phyloP scores from a whole-genome alignment of 1,140 invertebrate genomes.

The Drosophila bipectinata region DNA sequence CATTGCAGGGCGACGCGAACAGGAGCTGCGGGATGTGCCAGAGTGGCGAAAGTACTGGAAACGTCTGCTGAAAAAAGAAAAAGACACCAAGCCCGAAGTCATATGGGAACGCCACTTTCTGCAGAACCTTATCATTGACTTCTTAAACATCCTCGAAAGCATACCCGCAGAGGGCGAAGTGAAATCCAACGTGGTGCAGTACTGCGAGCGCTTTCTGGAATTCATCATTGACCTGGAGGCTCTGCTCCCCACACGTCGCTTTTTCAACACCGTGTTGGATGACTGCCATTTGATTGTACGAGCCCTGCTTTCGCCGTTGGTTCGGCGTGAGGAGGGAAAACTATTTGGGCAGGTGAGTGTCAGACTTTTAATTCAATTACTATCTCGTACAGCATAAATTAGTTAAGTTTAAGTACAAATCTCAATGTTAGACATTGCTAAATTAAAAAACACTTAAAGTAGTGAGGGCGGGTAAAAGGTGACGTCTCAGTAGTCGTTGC shows the following conservation, averaged over 20 bases:
- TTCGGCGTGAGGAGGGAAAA: conserved; percentile 92
- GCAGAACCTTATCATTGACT: conserved; percentile 94
- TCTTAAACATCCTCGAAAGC: conserved; percentile 92
- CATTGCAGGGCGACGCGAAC: conserved; percentile 88
- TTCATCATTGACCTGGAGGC: conserved; percentile 98
- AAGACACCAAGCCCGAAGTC: conserved; percentile 88
- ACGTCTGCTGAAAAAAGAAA: conserved; percentile 90
- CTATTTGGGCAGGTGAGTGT: conserved; percentile 94
- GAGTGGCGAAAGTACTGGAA: conserved; percentile 98
- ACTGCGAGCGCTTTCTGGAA: conserved; percentile 98
- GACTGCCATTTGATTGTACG: conserved; percentile 97
- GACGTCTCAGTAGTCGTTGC: conserved; percentile 86
- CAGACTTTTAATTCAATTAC: conserved; percentile 66
- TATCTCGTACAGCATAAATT: conserved; percentile 56
- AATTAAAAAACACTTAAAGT: conserved; percentile 71
- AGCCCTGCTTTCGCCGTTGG: conserved; percentile 92
- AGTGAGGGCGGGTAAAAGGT: conserved; percentile 21
- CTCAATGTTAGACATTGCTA: conserved; percentile 77
- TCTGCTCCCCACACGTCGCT: conserved; percentile 96
- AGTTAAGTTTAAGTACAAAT: conserved; percentile 74
- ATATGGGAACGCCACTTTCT: conserved; percentile 96
- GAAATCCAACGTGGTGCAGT: conserved; percentile 86
- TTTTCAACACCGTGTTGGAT: conserved; percentile 98
- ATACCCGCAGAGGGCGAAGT: conserved; percentile 88
- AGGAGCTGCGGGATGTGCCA: conserved; percentile 93